Base-by-base conservation (phyloP, 2,888 invertebrate species). In the Notodonta ziczac region DNA sequence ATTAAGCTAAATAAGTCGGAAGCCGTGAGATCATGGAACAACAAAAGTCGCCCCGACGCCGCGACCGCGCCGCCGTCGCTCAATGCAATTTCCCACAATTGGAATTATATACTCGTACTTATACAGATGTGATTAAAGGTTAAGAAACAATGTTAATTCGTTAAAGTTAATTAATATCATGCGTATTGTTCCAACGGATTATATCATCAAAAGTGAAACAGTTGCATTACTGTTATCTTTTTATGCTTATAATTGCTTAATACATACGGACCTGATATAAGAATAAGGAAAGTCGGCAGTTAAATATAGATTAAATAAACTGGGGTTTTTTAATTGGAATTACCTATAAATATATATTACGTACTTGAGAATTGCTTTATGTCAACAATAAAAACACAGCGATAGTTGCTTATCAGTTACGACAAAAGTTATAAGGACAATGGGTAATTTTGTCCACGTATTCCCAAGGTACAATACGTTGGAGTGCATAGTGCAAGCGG, bases 331-430 rank as follows among this genome's bases (percentile, higher is more conserved):
- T n/a, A n/a, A n/a, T n/a, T n/a, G n/a, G n/a, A n/a, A n/a, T n/a
- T n/a, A n/a, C n/a, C n/a, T n/a, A n/a, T n/a, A n/a, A n/a, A n/a
- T n/a, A n/a, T n/a, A n/a, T n/a, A n/a, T n/a, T n/a, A n/a, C n/a
- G n/a, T n/a, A n/a, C n/a, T n/a, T 88, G 88, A 78, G 88, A 89
- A 90, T 82, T 77, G 82, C 86, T 88, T 90, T 89, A 87, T 90
- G 84, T 83, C 82, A 85, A 84, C 81, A 70, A 82, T 82, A 88
- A 89, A 85, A 87, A 88, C 85, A 78, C 69, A 76, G 85, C 80
- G n/a, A n/a, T n/a, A n/a, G 81, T 84, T 86, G 87, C 86, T 89
- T 89, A 90, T 91, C 86, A 86, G 85, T 81, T 85, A 89, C 86
- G 86, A 86, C 83, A 84, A 82, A 76, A 81, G 81, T 82, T 84